Evolutionary conservation across 2,888 invertebrate genomes (phyloP).

Genomic region (Brachypalpus laphriformis): DNA sequence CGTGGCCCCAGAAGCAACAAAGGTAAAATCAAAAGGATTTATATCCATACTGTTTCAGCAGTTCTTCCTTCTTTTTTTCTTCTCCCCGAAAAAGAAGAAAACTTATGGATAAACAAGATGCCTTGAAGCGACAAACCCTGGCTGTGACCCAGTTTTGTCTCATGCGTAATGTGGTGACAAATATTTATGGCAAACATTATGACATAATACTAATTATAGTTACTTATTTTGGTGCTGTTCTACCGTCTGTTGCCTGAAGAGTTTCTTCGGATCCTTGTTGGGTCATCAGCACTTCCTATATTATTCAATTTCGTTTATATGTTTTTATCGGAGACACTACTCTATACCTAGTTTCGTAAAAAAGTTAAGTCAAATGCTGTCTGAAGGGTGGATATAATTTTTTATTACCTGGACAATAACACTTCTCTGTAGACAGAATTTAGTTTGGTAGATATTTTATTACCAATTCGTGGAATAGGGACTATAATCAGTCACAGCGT

Average conservation of each 20-base stretch:
- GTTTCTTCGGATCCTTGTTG: neutral
- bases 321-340: too few relatives aligned
- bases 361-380: neutral
- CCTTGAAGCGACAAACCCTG: conserved; percentile 15
- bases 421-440: neutral
- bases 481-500: neutral
- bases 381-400: neutral
- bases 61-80: too few relatives aligned
- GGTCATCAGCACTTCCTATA: neutral
- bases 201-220: conserved; percentile 37
- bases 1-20: neutral
- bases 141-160: conserved; percentile 35
- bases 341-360: neutral
- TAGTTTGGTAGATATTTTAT: neutral
- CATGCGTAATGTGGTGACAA: conserved; percentile 37
- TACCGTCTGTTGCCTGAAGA: neutral
- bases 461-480: neutral
- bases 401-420: neutral
- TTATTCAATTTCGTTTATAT: neutral
- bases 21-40: neutral
- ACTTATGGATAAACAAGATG: neutral
- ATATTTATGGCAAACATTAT: conserved; percentile 49
- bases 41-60: neutral
- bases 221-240: neutral
- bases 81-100: neutral